phyloP scores from a whole-genome alignment of 2,113 vertebrate genomes.

The Arizona elegans region DNA sequence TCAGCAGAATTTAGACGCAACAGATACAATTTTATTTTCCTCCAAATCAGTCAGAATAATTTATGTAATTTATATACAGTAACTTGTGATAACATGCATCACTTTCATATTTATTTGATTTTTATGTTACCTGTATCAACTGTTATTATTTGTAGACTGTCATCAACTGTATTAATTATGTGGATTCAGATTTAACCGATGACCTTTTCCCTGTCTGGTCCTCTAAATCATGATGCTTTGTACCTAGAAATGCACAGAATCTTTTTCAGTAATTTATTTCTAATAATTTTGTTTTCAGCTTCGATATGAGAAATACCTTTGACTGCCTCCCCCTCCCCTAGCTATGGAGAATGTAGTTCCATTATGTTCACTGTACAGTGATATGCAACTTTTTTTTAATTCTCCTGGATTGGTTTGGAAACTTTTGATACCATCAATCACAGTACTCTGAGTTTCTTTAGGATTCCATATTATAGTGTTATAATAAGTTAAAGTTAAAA shows the following conservation, averaged over 20 bases:
- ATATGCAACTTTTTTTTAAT: not conserved
- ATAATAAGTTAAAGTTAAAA: not conserved
- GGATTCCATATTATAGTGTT: not conserved
- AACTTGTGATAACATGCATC: not conserved
- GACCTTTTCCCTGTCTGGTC: not conserved
- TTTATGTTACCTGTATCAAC: not conserved
- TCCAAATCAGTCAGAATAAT: not conserved
- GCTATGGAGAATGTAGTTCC: not conserved
- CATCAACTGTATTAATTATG: not conserved
- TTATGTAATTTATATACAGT: not conserved
- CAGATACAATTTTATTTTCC: not conserved
- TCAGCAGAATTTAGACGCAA: not conserved
- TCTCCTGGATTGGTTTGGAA: not conserved
- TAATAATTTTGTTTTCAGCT: not conserved
- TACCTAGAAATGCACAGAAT: not conserved
- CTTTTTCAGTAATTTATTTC: not conserved
- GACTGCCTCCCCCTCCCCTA: not conserved
- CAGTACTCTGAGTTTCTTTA: not conserved
- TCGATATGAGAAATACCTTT: not conserved
- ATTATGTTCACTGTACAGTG: not conserved
- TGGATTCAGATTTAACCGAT: not conserved
- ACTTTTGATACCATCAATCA: not conserved
- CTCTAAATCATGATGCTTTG: not conserved
- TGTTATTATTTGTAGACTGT: not conserved
- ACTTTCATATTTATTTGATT: not conserved